Evolutionary conservation across 2,113 vertebrate genomes (phyloP), one percentile per base, ranked within the genome.

Genomic region (Forbesichthys agassizii): DNA sequence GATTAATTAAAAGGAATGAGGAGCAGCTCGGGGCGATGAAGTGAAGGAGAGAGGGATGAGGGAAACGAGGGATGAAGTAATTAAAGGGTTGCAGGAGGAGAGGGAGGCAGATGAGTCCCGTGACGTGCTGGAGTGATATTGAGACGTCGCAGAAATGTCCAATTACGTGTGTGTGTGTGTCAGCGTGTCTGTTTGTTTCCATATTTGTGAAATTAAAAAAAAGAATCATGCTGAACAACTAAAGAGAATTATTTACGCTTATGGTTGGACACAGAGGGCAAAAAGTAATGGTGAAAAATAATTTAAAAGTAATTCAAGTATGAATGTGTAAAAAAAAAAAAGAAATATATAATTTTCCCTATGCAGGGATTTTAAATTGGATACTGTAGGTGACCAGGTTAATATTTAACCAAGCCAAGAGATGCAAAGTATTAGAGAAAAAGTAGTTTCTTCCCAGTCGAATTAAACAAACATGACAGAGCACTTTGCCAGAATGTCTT

Each of bases 1-100:
- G 89, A 89, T 91, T 91, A 89, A 91, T 91, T 91, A 90, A 87
- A 89, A 81, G 84, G 79, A 89, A 86, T 65, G 80, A 84, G 79
- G 62, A 84, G 86, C 87, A 78, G 83, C 89, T 85, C 54, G 42
- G 77, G 86, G 87, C 83, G 48, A 84, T 66, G 83, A 66, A 83
- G 80, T 83, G 88, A 84, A 87, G 82, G 84, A 87, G 84, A 79
- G 68, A 81, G 69, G 80, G 79, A 85, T 80, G 84, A 88, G 78
- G 80, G 76, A 81, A 88, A 77, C 55, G 65, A 80, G 80, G 86
- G 83, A 89, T 78, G 18, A 79, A 85, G 88, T 88, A 85, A 87
- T 90, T 88, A 89, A 89, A 84, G 73, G 75, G 46, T 71, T 16
- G 56, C 69, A 55, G 74, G 71, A 71, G 72, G 72, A 77, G 76